Conservation (phyloP, 2,113 vertebrate species). For the Telmatochromis brachygnathus region DNA sequence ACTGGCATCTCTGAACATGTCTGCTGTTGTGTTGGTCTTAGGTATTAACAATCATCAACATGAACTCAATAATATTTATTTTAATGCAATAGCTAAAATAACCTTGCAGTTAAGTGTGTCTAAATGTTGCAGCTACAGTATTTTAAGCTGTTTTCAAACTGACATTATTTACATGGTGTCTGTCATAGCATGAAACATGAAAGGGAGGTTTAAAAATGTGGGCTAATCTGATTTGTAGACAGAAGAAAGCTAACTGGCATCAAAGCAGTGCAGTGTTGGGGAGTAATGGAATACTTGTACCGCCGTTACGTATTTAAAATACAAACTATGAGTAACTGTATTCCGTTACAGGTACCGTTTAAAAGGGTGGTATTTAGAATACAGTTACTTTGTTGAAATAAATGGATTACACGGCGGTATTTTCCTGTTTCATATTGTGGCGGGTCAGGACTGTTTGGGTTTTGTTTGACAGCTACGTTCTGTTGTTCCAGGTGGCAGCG, state of each 20-base stretch:
- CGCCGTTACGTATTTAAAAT: too few relatives aligned
- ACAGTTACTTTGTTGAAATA: too few relatives aligned
- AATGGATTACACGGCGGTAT: fast-evolving
- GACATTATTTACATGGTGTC: neutral
- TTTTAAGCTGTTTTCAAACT: neutral
- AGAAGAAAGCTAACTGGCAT: neutral
- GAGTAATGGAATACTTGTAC: too few relatives aligned
- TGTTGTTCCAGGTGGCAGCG: too few relatives aligned
- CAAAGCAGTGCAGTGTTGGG: neutral
- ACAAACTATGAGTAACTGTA: too few relatives aligned
- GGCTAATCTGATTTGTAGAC: neutral
- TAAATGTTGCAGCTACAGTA: neutral
- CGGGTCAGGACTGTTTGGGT: fast-evolving
- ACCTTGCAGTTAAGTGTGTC: neutral
- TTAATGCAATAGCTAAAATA: neutral
- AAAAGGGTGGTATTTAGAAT: too few relatives aligned
- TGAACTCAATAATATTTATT: neutral
- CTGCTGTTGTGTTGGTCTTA: neutral
- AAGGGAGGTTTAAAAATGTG: neutral
- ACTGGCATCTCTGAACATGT: neutral
- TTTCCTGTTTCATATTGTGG: fast-evolving
- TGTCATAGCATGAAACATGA: neutral
- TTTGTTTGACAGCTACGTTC: too few relatives aligned
- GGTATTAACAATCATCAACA: neutral
- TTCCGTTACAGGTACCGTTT: fast-evolving